phyloP scores from a whole-genome alignment of 2,113 vertebrate genomes.

The Peromyscus californicus region DNA sequence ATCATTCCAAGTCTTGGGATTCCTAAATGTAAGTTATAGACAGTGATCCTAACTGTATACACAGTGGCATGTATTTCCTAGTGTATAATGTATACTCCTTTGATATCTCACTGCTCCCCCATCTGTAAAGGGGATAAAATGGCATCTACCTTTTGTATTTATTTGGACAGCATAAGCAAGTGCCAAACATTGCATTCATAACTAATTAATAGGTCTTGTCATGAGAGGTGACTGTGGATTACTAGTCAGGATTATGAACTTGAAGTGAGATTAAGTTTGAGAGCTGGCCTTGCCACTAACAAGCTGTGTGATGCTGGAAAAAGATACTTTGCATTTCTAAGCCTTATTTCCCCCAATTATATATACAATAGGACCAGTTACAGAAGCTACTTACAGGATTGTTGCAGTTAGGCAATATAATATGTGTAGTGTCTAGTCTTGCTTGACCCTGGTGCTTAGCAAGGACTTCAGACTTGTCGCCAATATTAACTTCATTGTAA shows the following conservation, averaged over 20 bases:
- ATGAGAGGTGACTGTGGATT: not conserved
- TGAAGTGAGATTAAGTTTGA: not conserved
- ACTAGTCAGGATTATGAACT: not conserved
- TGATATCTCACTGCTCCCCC: not conserved
- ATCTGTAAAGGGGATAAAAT: not conserved
- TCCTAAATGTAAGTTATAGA: not conserved
- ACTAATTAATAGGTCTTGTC: not conserved
- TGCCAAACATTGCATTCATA: not conserved
- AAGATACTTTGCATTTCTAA: not conserved
- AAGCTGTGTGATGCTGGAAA: not conserved
- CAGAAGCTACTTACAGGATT: not conserved
- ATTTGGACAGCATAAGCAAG: not conserved
- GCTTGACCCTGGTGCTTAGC: not conserved
- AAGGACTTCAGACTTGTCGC: not conserved
- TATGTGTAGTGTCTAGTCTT: not conserved
- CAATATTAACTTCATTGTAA: rapidly evolving
- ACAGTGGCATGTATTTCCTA: not conserved
- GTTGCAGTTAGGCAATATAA: not conserved
- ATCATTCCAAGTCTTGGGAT: not conserved
- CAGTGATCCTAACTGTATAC: not conserved
- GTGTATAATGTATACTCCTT: not conserved
- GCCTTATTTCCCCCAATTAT: not conserved
- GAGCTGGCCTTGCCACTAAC: not conserved
- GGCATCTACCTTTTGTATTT: not conserved
- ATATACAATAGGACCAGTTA: not conserved